These are phyloP conservation scores for Drosophila pseudoobscura DNA, from an alignment of 1,140 invertebrate genomes.

Conservation along the genomic window DNA sequence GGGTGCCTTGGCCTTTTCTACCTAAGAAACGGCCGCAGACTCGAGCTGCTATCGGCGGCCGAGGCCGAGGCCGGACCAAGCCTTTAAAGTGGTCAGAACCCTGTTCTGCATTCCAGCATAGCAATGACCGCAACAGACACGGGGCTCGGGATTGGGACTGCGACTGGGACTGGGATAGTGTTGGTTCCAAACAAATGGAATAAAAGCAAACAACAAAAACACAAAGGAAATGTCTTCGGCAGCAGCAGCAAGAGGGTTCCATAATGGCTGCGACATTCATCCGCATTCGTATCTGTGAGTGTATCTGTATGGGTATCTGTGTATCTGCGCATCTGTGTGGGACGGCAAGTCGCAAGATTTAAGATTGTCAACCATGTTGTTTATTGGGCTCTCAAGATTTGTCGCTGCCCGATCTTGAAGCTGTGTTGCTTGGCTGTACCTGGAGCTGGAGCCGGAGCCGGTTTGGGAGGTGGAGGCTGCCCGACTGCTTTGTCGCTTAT, in stretches of 20 bases:
- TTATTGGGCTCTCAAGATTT: constrained; percentile 80
- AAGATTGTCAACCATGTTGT: constrained; percentile 82
- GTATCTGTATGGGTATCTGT: constrained; percentile 37
- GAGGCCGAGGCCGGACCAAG: constrained; percentile 34
- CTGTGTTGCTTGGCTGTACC: constrained; percentile 34
- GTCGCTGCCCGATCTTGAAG: constrained; percentile 44
- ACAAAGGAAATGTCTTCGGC: constrained; percentile 62
- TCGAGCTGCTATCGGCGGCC: constrained; percentile 23
- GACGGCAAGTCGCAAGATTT: constrained; percentile 73
- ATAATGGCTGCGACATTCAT: constrained; percentile 81
- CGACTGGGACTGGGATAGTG: constrained; percentile 49
- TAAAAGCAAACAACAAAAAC: constrained; percentile 14
- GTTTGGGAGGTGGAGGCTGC: constrained; percentile 19
- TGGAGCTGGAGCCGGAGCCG: constrained; percentile 20
- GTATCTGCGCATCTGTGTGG: constrained; percentile 44
- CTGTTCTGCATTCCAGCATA: constrained; percentile 68
- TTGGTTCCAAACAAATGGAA: constrained; percentile 17
- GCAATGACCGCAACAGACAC: constrained; percentile 78
- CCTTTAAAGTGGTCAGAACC: constrained; percentile 66
- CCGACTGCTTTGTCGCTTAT: constrained; percentile 38
- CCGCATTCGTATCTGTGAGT: constrained; percentile 75
- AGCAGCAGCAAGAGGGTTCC: constrained; percentile 47
- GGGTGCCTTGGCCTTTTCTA: constrained; percentile 46
- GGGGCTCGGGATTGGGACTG: constrained; percentile 41
- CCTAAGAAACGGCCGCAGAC: constrained; percentile 58